These are phyloP conservation scores for Gila orcuttii DNA, from an alignment of 2,113 vertebrate genomes.

Conservation along the genomic window DNA sequence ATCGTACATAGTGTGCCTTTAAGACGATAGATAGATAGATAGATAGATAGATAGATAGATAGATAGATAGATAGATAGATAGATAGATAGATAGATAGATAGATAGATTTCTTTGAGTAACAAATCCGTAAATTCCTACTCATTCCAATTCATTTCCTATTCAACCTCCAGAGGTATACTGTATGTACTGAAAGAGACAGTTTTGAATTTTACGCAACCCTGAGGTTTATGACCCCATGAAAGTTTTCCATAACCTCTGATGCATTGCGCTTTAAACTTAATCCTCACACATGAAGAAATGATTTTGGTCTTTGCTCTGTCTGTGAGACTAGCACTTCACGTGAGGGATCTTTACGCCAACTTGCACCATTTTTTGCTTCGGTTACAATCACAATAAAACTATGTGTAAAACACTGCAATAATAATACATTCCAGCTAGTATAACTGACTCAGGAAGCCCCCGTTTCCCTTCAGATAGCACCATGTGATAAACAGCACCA, in stretches of 20 bases:
- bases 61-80: too few species aligned
- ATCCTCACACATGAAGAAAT: background rate
- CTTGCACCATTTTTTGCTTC: constrained; percentile 32
- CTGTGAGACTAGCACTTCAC: background rate
- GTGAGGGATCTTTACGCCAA: constrained; percentile 42
- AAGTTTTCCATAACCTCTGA: background rate
- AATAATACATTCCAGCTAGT: constrained; percentile 64
- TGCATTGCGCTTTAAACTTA: background rate
- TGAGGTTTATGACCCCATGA: background rate
- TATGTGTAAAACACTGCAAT: constrained; percentile 65
- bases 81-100: too few species aligned
- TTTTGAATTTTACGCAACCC: background rate
- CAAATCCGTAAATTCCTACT: background rate
- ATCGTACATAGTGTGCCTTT: too few species aligned
- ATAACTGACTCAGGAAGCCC: constrained; percentile 69
- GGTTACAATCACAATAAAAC: constrained; percentile 64
- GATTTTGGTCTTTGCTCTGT: background rate
- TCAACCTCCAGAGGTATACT: background rate
- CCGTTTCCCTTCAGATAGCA: constrained; percentile 67
- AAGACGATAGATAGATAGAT: too few species aligned
- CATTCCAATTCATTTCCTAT: background rate
- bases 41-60: too few species aligned
- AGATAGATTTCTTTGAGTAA: background rate
- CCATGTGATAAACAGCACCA: constrained; percentile 57
- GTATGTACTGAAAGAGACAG: background rate